phyloP scores from a whole-genome alignment of 1,140 invertebrate genomes.

The Brachionus paranguensis region DNA sequence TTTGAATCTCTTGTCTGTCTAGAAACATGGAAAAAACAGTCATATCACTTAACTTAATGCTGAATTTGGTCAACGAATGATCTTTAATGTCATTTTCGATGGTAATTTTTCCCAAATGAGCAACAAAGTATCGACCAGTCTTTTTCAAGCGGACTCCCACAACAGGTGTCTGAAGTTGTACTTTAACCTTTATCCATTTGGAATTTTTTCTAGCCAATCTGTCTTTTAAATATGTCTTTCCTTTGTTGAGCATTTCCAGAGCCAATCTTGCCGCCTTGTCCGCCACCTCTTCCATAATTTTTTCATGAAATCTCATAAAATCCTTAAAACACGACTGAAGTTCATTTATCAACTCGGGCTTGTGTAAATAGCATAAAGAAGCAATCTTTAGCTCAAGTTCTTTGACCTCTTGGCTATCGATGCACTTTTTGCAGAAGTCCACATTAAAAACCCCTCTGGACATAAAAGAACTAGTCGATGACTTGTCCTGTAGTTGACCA shows the following conservation, averaged over 20 bases:
- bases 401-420: neutral
- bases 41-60: conserved; percentile 72
- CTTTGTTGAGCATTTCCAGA: conserved; percentile 27
- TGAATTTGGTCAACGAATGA: conserved; percentile 41
- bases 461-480: neutral
- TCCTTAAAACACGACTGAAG: conserved; percentile 67
- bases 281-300: conserved; percentile 69
- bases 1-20: conserved; percentile 48
- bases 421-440: neutral
- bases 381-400: conserved; percentile 69
- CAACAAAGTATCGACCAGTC: conserved; percentile 76
- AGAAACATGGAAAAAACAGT: conserved; percentile 74
- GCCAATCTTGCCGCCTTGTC: conserved; percentile 67
- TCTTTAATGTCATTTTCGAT: conserved; percentile 53
- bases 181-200: conserved; percentile 56
- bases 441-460: neutral
- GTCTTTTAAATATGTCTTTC: neutral
- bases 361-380: conserved; percentile 87
- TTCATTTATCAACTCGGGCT: conserved; percentile 75
- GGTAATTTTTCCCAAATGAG: conserved; percentile 83
- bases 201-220: neutral
- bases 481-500: neutral
- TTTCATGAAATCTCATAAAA: conserved; percentile 78
- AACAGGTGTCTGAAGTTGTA: conserved; percentile 80
- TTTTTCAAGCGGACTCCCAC: conserved; percentile 73